These are phyloP conservation scores for Platysternon megacephalum DNA, from an alignment of 2,113 vertebrate genomes.

Conservation along the genomic window DNA sequence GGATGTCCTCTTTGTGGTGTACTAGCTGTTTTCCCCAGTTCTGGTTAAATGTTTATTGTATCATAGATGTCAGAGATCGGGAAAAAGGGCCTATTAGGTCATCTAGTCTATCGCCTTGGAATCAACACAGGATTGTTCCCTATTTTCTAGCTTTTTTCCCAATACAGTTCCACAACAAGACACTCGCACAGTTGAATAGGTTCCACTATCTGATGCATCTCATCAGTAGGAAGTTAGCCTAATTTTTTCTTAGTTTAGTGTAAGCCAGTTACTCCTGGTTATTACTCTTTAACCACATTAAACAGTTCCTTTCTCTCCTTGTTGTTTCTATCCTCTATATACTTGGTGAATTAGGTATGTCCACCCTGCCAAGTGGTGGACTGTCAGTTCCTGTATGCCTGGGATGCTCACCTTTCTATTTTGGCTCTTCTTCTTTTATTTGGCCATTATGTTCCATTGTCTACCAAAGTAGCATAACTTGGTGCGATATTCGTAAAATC, in stretches of 20 bases:
- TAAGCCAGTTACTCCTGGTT: neutral
- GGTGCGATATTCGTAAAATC: neutral
- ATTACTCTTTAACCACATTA: neutral
- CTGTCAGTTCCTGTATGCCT: neutral
- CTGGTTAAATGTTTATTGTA: neutral
- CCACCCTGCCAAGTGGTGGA: neutral
- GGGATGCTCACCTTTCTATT: neutral
- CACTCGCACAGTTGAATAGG: neutral
- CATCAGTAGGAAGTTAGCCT: neutral
- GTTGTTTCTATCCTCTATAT: neutral
- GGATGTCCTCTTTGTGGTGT: neutral
- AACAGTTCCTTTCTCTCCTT: accelerated
- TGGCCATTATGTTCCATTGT: neutral
- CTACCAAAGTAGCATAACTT: neutral
- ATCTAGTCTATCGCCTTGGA: neutral
- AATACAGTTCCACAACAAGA: neutral
- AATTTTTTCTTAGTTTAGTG: neutral
- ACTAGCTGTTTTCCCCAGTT: neutral
- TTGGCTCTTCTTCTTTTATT: neutral
- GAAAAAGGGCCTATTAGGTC: neutral
- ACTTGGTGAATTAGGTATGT: neutral
- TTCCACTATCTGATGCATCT: neutral
- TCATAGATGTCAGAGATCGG: neutral
- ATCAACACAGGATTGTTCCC: neutral
- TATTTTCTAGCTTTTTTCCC: neutral